Base-by-base conservation (phyloP, 2,113 vertebrate species). In the Columbina picui region DNA sequence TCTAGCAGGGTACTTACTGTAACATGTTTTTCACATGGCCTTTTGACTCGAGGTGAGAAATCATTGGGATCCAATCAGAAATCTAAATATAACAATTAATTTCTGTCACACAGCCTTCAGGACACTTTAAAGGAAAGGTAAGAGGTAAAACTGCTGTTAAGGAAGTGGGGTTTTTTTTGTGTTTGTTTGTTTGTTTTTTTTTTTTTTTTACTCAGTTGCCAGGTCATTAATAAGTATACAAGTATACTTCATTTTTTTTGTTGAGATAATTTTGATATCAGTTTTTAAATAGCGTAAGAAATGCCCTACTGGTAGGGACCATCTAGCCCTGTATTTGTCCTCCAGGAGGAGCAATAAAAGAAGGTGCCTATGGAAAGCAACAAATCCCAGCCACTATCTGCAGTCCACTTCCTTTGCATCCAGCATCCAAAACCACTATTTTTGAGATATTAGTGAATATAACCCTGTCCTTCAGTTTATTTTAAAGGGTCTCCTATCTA, bases 231-330 rank as follows among this genome's bases (percentile, higher is more conserved):
- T 69, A 67, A 74, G 9, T 26, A 50, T 55, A 23, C 1, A 67
- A 74, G 9, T 26, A 50, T 55, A 23, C 1, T 65, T 79, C 16
- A 53, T 16, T 80, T 76, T 77, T 67, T 38, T 78, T 81, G 89
- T 27, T 78, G 45, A 78, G 87, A 86, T 36, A 36, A 85, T 69
- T 71, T 75, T 1, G 25, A 38, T 70, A 77, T 88, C 25, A 59
- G 1, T 53, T 55, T 90, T 89, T 86, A 70, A 84, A 34, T 11
- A 63, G 38, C 1, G 4, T 15, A 63, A 49, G 4, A 49, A 52
- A 20, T 50, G 2, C 1, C 14, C 3, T 21, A 6, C 12, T 71
- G 11, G 7, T 12, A 52, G 12, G 7, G 30, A n/a, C 2, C 2
- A 34, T 59, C 50, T 61, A 78, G 23, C 4, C 38, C 10, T 38